Percentiles rank a stretch among this genome's conserved stretches.
Conservation (phyloP, 1,140 invertebrate species). For the Mercenaria mercenaria region DNA sequence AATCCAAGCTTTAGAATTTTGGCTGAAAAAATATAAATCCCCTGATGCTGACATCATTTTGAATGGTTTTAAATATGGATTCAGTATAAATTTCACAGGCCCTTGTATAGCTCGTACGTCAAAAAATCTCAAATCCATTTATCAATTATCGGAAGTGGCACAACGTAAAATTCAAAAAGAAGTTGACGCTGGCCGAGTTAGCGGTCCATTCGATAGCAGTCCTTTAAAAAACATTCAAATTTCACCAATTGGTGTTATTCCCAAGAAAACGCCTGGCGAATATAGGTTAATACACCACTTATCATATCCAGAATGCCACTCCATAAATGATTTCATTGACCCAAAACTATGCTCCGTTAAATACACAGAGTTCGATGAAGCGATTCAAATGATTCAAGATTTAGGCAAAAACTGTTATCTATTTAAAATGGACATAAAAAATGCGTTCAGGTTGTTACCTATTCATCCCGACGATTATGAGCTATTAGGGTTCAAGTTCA, state of each 20-base stretch:
- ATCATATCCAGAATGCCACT: neutral
- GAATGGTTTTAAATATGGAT: too few species aligned
- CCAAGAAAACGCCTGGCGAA: neutral
- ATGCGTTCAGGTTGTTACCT: slow-evolving; percentile 31
- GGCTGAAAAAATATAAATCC: too few species aligned
- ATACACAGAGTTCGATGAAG: slow-evolving; percentile 33
- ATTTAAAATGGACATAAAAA: slow-evolving; percentile 8
- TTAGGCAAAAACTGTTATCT: neutral
- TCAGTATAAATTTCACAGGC: too few species aligned
- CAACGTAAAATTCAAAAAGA: too few species aligned
- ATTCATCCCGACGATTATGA: slow-evolving; percentile 24
- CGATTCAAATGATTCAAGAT: neutral
- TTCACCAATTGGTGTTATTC: slow-evolving; percentile 34
- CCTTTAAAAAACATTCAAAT: too few species aligned
- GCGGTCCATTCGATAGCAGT: too few species aligned
- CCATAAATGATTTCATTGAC: slow-evolving; percentile 43
- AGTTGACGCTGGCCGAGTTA: too few species aligned
- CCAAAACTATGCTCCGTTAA: slow-evolving; percentile 31
- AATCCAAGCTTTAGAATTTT: too few species aligned
- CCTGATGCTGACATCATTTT: too few species aligned
- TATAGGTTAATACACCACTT: slow-evolving; percentile 34
- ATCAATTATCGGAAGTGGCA: too few species aligned
- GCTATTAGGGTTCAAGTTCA: slow-evolving; percentile 2
- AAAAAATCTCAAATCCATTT: too few species aligned
- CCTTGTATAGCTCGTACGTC: too few species aligned